Conservation (phyloP, 2,797 vertebrate genomes). For the Coccyzus lansbergi region DNA sequence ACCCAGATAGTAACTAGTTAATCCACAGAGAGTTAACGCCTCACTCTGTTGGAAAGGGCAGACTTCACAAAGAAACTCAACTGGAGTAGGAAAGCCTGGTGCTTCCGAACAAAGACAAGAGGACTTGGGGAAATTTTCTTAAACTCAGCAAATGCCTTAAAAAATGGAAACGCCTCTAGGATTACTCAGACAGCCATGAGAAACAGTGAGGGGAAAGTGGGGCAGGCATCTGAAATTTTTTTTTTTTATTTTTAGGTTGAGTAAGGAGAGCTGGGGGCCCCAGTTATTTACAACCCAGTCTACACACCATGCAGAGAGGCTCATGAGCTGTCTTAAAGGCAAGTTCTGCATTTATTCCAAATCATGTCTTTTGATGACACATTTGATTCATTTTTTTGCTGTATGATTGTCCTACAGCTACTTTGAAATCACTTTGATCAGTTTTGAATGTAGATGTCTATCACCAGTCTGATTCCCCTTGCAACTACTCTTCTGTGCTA, state of each 20-base stretch:
- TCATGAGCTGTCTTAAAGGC: not conserved
- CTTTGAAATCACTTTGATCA: slow-evolving; percentile 42
- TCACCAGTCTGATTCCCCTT: not conserved
- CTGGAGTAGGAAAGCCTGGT: not conserved
- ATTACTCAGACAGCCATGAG: slow-evolving; percentile 58
- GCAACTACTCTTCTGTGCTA: not conserved
- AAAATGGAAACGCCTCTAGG: slow-evolving; percentile 19
- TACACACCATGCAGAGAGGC: not conserved
- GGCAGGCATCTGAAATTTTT: not conserved
- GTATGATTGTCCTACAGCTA: not conserved
- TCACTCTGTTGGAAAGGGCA: not conserved
- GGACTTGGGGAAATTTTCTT: not conserved
- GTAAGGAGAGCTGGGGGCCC: slow-evolving; percentile 29
- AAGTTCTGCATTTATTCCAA: slow-evolving; percentile 13
- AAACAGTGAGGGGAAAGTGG: slow-evolving; percentile 43
- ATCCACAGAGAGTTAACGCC: not conserved
- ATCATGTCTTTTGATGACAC: not conserved
- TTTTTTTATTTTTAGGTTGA: slow-evolving; percentile 33
- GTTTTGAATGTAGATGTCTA: slow-evolving; percentile 9
- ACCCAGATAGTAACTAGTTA: not conserved
- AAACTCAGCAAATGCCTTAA: slow-evolving; percentile 64
- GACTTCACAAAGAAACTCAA: not conserved
- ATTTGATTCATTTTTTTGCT: not conserved
- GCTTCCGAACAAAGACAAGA: not conserved
- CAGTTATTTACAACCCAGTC: slow-evolving; percentile 12